A percentile compares a stretch with the other conserved stretches of the same genome.
These are phyloP conservation scores for Sparus aurata DNA, from an alignment of 2,797 vertebrate species.

Conservation along the genomic window DNA sequence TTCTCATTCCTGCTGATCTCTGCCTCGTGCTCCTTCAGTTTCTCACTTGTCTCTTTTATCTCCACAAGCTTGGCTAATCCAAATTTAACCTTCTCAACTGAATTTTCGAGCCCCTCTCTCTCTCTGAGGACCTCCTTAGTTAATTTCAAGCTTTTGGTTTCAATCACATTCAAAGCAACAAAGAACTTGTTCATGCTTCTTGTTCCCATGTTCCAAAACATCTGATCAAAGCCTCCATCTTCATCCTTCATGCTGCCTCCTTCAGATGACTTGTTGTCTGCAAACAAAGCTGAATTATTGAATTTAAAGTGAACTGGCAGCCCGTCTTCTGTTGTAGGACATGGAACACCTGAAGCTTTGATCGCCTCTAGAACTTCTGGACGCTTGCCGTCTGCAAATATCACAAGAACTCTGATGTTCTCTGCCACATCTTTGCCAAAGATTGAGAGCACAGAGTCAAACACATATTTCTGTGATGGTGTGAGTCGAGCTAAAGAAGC, in stretches of 20 bases:
- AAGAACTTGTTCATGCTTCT: not conserved
- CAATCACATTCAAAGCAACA: too few relatives aligned
- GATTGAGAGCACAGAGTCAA: conserved; percentile 26
- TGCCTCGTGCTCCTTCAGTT: not conserved
- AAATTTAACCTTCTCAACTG: not conserved
- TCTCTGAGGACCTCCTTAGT: too few relatives aligned
- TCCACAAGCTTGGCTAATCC: not conserved
- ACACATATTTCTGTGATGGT: not conserved
- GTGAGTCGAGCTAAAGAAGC: conserved; percentile 26
- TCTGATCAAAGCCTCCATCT: conserved; percentile 37
- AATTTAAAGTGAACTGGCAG: conserved; percentile 65
- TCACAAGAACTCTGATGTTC: conserved; percentile 31
- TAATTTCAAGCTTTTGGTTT: too few relatives aligned
- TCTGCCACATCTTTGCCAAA: conserved; percentile 24
- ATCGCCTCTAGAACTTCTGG: conserved; percentile 33
- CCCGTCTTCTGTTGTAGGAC: conserved; percentile 27
- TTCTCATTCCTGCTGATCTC: conserved; percentile 45
- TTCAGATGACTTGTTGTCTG: conserved; percentile 4
- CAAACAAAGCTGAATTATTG: conserved; percentile 68
- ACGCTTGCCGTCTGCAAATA: conserved; percentile 7
- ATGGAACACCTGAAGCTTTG: conserved; percentile 45
- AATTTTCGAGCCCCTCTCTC: not conserved
- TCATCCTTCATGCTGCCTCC: accelerated
- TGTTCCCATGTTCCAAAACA: conserved; percentile 62
- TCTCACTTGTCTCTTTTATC: too few relatives aligned